Evolutionary conservation across 2,888 invertebrate species (phyloP), one percentile per base, ranked within the genome.

Genomic region (Fragum whitleyi): DNA sequence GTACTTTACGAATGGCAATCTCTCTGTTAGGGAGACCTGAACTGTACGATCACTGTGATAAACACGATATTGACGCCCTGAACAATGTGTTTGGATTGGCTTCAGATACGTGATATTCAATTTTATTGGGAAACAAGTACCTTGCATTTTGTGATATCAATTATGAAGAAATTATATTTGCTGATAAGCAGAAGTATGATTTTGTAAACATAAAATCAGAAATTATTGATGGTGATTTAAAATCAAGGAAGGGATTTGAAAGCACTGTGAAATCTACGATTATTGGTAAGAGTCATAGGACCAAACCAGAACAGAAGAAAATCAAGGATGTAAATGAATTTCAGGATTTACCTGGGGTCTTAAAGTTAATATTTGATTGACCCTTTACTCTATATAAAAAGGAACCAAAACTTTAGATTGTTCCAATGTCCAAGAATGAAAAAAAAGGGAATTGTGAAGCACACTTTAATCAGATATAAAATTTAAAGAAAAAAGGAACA

Each of bases 1-100:
- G 97, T 70, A 98, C 98, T 0, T 95, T 99, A 74, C 95, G 97
- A 91, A 97, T 98, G 96, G 97, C 97, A 53, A 95, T 95, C 29
- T 97, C 97, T 5, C 95, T 98, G 83, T 96, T 98, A 96, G 95
- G 95, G 78, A 94, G 95, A 81, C 93, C 94, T 53, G 95, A 96
- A 86, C 93, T 96, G 29, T 94, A 95, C 80, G 94, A 94, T 69
- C 94, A 95, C 55, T 95, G 96, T 89, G 95, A 96, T 91, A 93
- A 93, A 59, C 95, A 95, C 57, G 93, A 94, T 84, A 87, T 95
- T 61, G 92, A 91, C 59, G 72, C 74, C 57, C 88, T 94, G 28
- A 94, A 94, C 74, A 87, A 85, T 69, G 93, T 93, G 81, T 94
- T 94, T 85, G 88, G 89, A 29, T 90, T 93, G 83, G 79, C 82